A percentile compares a stretch with the other conserved stretches of the same genome.
phyloP scores from a whole-genome alignment of 1,140 invertebrate species.

The Drosophila tropicalis region DNA sequence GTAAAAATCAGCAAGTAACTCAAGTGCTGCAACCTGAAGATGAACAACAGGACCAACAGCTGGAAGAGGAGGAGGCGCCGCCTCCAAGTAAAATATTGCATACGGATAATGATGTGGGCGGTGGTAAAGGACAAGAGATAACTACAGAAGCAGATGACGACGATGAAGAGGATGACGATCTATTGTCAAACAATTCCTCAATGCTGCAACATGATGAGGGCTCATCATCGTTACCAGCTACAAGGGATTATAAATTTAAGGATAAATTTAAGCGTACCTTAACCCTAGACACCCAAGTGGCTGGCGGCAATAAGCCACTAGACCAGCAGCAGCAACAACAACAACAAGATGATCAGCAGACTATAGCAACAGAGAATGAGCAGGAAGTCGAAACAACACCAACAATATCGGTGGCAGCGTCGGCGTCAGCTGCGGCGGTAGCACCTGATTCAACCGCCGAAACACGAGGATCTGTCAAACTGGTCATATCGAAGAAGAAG shows the following conservation, averaged over 20 bases:
- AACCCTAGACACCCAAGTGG: constrained; percentile 64
- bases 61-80: constrained; percentile 48
- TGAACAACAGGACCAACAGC: constrained; percentile 6
- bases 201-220: constrained; percentile 59
- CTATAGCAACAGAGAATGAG: constrained; percentile 36
- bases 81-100: constrained; percentile 67
- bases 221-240: constrained; percentile 73
- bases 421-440: constrained; percentile 47
- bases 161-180: constrained; percentile 45
- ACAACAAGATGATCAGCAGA: constrained; percentile 17
- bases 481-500: constrained; percentile 90
- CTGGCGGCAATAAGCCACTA: constrained; percentile 44
- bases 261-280: constrained; percentile 81
- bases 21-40: constrained; percentile 54
- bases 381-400: constrained; percentile 28
- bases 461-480: constrained; percentile 84
- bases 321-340: constrained; percentile 1
- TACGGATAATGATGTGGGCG: constrained; percentile 34
- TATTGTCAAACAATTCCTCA: constrained; percentile 63
- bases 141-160: constrained; percentile 54
- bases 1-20: constrained; percentile 78
- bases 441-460: constrained; percentile 72
- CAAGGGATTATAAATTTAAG: constrained; percentile 78
- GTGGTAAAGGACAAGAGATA: constrained; percentile 28
- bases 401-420: background rate